Percentiles rank a stretch among this genome's conserved stretches.
Evolutionary conservation across 2,888 invertebrate genomes (phyloP).

Genomic region (Elegia similella): DNA sequence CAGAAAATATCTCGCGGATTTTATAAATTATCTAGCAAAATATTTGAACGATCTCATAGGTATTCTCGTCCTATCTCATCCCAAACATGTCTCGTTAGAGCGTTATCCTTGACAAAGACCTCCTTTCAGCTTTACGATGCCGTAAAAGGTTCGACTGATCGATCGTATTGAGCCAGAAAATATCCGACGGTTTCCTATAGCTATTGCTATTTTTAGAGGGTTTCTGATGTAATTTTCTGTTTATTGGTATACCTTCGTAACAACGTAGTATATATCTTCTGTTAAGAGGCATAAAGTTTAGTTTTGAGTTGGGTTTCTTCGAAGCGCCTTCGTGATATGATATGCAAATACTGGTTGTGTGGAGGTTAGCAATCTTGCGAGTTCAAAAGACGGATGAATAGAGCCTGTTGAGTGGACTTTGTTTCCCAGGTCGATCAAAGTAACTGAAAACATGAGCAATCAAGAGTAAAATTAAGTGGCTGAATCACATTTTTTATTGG

Average conservation of each 20-base stretch:
- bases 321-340: neutral
- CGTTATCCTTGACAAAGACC: slow-evolving; percentile 35
- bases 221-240: slow-evolving; percentile 17
- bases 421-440: neutral
- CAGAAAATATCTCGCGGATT: no score
- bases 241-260: neutral
- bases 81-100: neutral
- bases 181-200: slow-evolving; percentile 20
- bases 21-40: neutral
- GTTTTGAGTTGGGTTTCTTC: neutral
- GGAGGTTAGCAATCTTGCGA: neutral
- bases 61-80: neutral
- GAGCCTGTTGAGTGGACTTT: neutral
- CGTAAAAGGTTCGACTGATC: slow-evolving; percentile 30
- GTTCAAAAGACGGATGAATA: neutral
- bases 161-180: slow-evolving; percentile 28
- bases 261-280: neutral
- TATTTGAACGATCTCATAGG: neutral
- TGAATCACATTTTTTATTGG: neutral
- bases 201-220: slow-evolving; percentile 24
- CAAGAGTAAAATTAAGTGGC: neutral
- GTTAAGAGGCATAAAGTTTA: neutral
- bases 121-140: slow-evolving; percentile 39
- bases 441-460: neutral
- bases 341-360: slow-evolving; percentile 1